Base-by-base conservation (phyloP, 2,888 invertebrate species). In the Mythimna vitellina region DNA sequence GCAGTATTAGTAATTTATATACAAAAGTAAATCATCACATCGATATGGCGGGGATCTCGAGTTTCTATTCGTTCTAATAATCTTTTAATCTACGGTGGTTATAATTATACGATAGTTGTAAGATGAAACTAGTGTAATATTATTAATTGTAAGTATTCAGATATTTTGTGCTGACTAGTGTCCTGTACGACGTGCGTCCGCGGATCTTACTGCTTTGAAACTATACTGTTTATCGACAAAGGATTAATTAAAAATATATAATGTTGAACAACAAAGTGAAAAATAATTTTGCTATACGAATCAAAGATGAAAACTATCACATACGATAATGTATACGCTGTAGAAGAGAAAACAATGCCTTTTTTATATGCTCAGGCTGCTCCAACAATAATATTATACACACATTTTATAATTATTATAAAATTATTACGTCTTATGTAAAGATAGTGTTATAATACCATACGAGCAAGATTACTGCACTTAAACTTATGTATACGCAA, bases 31-130 rank as follows among this genome's bases (percentile, higher is more conserved):
- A 77, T 76, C 78, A 88, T 87, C 84, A 91, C 91, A 91, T 89
- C 91, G 90, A 92, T 91, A 83, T 89, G 93, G 90, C 92, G 90
- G 89, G 84, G 95, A 95, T 95, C 95, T 95, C 95, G 89, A 80
- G 76, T 92, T 92, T 91, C 85, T 91, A 87, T 90, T 89, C 87
- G 91, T 94, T 95, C 92, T 85, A 92, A 90, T 93, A 89, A 91
- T 87, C 89, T 91, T 89, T 90, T 89, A 93, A 90, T 93, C 83
- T 93, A 92, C 90, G 93, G 93, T 95, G 95, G 94, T 92, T 95
- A 95, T 95, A 94, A 93, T 92, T 94, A 95, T 96, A 96, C 95
- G 95, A 95, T 96, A 95, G 93, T 76, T 79, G 81, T 95, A 95
- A 95, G 94, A 70, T 89, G 86, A 88, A 84, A 79, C 89, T 89